Evolutionary conservation across 2,888 invertebrate species (phyloP).

Genomic region (Halocaridina rubra): DNA sequence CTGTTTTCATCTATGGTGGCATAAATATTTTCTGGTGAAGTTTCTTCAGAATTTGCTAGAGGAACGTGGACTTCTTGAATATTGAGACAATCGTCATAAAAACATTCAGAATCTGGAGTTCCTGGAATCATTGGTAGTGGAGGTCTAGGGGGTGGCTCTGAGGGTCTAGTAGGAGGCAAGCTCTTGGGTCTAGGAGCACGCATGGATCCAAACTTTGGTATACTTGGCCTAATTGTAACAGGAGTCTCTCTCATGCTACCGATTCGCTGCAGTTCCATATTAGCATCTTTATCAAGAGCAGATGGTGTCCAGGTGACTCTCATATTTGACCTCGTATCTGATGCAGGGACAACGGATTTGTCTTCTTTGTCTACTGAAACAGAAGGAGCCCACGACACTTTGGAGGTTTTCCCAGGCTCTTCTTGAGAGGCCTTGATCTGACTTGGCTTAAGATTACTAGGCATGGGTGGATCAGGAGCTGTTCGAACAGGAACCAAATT

Average conservation of each 20-base stretch:
- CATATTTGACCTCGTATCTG: conserved; percentile 21
- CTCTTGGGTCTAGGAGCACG: conserved; percentile 59
- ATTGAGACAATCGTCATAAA: conserved; percentile 61
- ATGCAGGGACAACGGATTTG: neutral
- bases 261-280: conserved; percentile 47
- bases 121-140: conserved; percentile 60
- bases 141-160: conserved; percentile 62
- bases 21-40: conserved; percentile 59
- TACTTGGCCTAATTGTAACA: conserved; percentile 55
- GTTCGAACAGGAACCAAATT: conserved; percentile 60
- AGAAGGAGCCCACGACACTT: conserved; percentile 61
- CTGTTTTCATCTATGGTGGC: conserved; percentile 61
- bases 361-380: conserved; percentile 44
- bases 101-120: conserved; percentile 56
- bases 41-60: conserved; percentile 33
- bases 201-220: conserved; percentile 63
- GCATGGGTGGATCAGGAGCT: conserved; percentile 54
- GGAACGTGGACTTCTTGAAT: conserved; percentile 30
- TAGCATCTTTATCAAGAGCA: neutral
- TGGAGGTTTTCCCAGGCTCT: conserved; percentile 30
- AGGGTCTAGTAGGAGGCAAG: conserved; percentile 59
- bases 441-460: conserved; percentile 39
- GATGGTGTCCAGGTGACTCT: conserved; percentile 23
- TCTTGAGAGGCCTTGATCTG: conserved; percentile 44
- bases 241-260: conserved; percentile 59